phyloP scores from a whole-genome alignment of 2,888 invertebrate genomes.

The Amphimallon solstitiale region DNA sequence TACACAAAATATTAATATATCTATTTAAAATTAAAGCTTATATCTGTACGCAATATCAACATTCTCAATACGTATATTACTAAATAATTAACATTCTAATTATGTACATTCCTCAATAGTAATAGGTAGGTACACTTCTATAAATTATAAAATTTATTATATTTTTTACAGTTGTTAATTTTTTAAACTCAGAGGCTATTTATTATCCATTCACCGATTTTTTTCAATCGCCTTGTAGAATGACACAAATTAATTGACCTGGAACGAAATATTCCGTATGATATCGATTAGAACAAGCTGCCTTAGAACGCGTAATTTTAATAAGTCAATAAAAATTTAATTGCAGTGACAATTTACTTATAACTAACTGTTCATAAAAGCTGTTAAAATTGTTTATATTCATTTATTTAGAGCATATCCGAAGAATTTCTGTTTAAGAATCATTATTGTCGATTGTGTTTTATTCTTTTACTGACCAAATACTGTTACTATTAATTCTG shows the following conservation, averaged over 20 bases:
- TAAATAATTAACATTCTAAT: no score
- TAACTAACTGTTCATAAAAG: slow-evolving; percentile 6
- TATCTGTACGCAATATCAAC: no score
- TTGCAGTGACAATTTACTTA: slow-evolving; percentile 2
- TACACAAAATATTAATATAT: no score
- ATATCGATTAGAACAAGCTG: slow-evolving; percentile 8
- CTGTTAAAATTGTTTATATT: neutral
- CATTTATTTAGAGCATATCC: neutral
- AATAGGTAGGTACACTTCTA: no score
- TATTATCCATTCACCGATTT: neutral
- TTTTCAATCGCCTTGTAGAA: neutral
- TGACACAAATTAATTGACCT: slow-evolving; percentile 19
- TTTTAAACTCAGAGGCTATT: no score
- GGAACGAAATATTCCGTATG: slow-evolving; percentile 11
- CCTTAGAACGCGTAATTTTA: neutral
- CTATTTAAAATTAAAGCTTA: no score
- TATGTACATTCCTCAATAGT: no score
- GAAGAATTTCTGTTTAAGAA: no score
- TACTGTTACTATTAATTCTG: no score
- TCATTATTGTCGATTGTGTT: no score
- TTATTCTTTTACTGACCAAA: no score
- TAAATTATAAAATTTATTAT: neutral
- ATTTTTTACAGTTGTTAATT: neutral
- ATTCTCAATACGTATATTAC: no score
- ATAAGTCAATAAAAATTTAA: slow-evolving; percentile 20